A percentile compares a stretch with the other conserved stretches of the same genome.
These are phyloP conservation scores for Thera britannica DNA, from an alignment of 2,888 invertebrate genomes.

Conservation along the genomic window DNA sequence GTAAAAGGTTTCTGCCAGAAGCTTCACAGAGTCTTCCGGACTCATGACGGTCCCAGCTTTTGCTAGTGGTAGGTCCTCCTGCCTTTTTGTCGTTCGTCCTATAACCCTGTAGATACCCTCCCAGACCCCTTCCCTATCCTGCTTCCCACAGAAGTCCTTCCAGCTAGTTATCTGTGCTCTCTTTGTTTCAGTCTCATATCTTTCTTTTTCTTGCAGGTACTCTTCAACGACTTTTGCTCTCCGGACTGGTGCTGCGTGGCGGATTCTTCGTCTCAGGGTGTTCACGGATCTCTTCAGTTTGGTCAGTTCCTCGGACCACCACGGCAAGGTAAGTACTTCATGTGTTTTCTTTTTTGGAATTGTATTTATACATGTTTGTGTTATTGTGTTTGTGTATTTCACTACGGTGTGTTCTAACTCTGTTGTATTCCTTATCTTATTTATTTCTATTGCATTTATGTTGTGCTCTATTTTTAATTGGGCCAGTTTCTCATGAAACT, in stretches of 20 bases:
- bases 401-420: conserved; percentile 9
- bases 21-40: conserved; percentile 9
- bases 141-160: conserved; percentile 35
- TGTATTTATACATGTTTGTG: conserved; percentile 3
- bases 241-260: conserved; percentile 8
- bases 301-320: conserved; percentile 17
- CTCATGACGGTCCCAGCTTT: neutral
- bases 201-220: conserved; percentile 22
- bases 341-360: conserved; percentile 20
- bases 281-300: neutral
- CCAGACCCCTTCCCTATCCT: conserved; percentile 29
- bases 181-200: conserved; percentile 1
- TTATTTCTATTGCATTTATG: conserved; percentile 12
- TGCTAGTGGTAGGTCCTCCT: conserved; percentile 11
- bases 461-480: neutral
- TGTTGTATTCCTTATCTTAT: conserved; percentile 10
- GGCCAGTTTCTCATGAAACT: conserved; percentile 2
- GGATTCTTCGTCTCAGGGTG: conserved; percentile 13
- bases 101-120: conserved; percentile 29
- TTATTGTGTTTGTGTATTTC: conserved; percentile 10
- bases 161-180: conserved; percentile 34
- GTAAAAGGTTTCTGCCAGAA: conserved; percentile 27
- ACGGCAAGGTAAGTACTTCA: conserved; percentile 25
- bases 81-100: conserved; percentile 9
- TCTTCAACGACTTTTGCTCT: conserved; percentile 6